phyloP scores from a whole-genome alignment of 2,888 invertebrate genomes.

The Lasioglossum pauxillum region DNA sequence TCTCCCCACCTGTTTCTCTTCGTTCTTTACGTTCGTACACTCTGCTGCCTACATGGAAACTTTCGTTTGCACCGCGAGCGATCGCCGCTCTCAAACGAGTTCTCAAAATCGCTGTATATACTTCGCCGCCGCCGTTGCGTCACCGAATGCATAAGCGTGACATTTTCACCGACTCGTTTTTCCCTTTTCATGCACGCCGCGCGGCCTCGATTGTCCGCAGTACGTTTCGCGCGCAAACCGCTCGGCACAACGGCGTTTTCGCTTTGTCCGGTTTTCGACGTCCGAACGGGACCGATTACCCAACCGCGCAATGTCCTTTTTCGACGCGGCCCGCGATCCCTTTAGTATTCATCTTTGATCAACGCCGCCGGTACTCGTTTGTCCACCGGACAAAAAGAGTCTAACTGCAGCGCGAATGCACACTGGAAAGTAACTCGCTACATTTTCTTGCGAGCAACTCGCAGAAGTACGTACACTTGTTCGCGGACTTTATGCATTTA shows the following conservation, averaged over 20 bases:
- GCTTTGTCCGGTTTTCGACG: background rate
- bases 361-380: background rate
- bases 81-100: constrained; percentile 1
- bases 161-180: background rate
- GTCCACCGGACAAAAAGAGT: background rate
- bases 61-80: background rate
- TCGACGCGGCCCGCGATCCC: background rate
- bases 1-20: background rate
- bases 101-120: background rate
- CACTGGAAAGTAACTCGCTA: too few species aligned
- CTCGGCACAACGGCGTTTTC: background rate
- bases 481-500: too few species aligned
- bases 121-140: background rate
- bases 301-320: background rate
- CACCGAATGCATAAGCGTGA: background rate
- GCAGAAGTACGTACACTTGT: too few species aligned
- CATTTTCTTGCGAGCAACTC: too few species aligned
- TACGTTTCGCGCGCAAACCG: background rate
- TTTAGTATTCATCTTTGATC: background rate
- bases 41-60: background rate
- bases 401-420: background rate
- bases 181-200: background rate
- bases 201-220: background rate
- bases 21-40: background rate
- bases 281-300: too few species aligned